phyloP scores from a whole-genome alignment of 1,140 invertebrate genomes.

The Trinorchestia longiramus region DNA sequence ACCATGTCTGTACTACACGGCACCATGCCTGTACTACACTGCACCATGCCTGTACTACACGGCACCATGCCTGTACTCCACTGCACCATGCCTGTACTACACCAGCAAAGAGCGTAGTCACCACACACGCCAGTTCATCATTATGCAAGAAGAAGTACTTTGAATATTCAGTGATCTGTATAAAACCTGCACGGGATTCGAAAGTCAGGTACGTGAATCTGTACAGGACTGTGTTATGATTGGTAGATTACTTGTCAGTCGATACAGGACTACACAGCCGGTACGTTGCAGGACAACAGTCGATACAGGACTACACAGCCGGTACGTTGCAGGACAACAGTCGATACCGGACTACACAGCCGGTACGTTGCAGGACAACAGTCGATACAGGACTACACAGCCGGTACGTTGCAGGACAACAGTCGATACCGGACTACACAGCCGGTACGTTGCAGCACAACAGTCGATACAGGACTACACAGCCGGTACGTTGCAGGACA shows the following conservation, averaged over 20 bases:
- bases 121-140: background rate
- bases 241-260: too few species aligned
- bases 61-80: background rate
- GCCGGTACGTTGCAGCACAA: background rate
- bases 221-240: too few species aligned
- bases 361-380: background rate
- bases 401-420: background rate
- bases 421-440: background rate
- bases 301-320: background rate
- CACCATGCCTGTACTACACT: too few species aligned
- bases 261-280: background rate
- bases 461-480: background rate
- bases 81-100: background rate
- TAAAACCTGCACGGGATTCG: too few species aligned
- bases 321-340: background rate
- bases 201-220: too few species aligned
- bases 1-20: too few species aligned
- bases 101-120: background rate
- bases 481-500: background rate
- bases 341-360: background rate
- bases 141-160: too few species aligned
- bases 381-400: background rate
- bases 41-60: background rate
- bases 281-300: background rate
- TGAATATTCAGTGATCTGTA: too few species aligned